Evolutionary conservation across 1,140 invertebrate species (phyloP).

Genomic region (Dendrolimus punctatus): DNA sequence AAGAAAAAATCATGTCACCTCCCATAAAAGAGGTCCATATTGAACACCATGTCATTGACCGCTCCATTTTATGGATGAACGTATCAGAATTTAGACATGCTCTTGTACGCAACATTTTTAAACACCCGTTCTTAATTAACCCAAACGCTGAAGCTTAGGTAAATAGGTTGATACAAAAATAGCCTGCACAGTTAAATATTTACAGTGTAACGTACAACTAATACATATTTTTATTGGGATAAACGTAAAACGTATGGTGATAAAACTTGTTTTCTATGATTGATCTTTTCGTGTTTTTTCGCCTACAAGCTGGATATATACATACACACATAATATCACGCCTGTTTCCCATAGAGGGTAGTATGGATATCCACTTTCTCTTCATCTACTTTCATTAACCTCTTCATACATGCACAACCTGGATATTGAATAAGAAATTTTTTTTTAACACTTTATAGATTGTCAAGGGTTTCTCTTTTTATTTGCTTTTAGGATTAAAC

Average conservation of each 20-base stretch:
- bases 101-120: constrained; percentile 16
- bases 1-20: too few species aligned
- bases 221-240: constrained; percentile 6
- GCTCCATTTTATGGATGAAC: constrained; percentile 11
- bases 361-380: too few species aligned
- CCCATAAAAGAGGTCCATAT: too few species aligned
- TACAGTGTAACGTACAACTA: constrained; percentile 3
- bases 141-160: constrained; percentile 14
- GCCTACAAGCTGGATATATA: too few species aligned
- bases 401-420: too few species aligned
- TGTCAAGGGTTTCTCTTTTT: too few species aligned
- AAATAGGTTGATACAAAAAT: constrained; percentile 22
- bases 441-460: too few species aligned
- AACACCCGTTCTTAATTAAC: constrained; percentile 21
- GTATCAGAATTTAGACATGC: constrained; percentile 14
- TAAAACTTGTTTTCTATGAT: constrained; percentile 5
- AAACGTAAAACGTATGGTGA: constrained; percentile 7
- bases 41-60: constrained; percentile 12
- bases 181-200: constrained; percentile 4
- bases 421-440: too few species aligned
- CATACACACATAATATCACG: too few species aligned
- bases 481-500: too few species aligned
- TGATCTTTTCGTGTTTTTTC: constrained; percentile 3
- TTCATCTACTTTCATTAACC: too few species aligned
- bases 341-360: too few species aligned